Evolutionary conservation across 2,113 vertebrate species (phyloP).

Genomic region (Hippopotamus amphibius): DNA sequence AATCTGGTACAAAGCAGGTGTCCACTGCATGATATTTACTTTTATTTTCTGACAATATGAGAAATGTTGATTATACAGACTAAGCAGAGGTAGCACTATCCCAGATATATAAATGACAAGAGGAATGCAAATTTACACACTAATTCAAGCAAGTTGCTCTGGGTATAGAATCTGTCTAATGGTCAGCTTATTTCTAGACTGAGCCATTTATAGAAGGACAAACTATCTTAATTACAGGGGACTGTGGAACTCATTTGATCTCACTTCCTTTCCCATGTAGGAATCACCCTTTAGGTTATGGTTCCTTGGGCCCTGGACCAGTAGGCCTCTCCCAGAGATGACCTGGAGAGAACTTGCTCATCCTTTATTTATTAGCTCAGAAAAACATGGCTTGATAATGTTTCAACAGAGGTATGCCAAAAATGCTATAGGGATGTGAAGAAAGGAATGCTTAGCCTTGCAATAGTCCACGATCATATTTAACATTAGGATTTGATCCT

Average conservation of each 20-base stretch:
- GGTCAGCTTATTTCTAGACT: background rate
- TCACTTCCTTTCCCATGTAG: background rate
- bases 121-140: background rate
- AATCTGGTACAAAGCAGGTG: background rate
- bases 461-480: background rate
- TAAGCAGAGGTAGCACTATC: background rate
- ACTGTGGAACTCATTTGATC: background rate
- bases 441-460: background rate
- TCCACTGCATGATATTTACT: background rate
- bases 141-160: background rate
- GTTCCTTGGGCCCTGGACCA: background rate
- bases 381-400: background rate
- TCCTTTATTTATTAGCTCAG: background rate
- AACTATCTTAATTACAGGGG: background rate
- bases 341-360: background rate
- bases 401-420: background rate
- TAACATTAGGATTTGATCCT: background rate
- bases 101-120: background rate
- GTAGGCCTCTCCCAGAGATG: background rate
- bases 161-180: background rate
- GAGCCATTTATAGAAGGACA: background rate
- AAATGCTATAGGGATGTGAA: background rate
- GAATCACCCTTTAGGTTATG: background rate
- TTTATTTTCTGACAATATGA: background rate
- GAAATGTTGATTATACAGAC: background rate